Conservation (phyloP, 1,140 invertebrate species). For the Ladona fulva region DNA sequence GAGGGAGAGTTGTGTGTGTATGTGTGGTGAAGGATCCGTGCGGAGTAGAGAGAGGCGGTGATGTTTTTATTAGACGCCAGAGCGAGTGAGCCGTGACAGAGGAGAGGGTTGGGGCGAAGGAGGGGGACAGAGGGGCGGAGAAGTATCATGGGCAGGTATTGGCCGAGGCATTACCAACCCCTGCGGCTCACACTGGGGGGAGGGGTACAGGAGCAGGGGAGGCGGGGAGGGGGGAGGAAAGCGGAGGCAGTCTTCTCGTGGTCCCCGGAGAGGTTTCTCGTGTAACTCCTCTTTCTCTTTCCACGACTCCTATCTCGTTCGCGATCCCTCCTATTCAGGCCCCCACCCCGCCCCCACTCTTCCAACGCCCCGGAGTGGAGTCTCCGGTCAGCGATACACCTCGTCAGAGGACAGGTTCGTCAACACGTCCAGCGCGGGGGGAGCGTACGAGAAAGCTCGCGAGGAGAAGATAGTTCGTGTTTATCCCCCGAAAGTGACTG, state of each 20-base stretch:
- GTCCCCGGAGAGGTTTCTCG: background rate
- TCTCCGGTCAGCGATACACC: background rate
- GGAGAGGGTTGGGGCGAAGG: background rate
- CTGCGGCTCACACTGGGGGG: background rate
- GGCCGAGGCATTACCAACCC: constrained; percentile 5
- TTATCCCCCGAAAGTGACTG: background rate
- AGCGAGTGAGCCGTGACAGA: background rate
- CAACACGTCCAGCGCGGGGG: background rate
- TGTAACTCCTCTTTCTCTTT: background rate
- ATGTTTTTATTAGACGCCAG: constrained; percentile 6
- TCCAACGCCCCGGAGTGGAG: background rate
- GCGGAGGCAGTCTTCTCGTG: background rate
- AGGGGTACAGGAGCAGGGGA: background rate
- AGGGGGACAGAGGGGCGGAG: background rate
- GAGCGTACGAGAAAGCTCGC: background rate
- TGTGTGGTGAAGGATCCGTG: background rate
- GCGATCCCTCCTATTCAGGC: background rate
- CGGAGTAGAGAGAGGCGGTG: background rate
- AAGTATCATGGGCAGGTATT: constrained; percentile 1
- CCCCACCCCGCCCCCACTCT: background rate
- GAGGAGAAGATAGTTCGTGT: background rate
- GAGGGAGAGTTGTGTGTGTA: background rate
- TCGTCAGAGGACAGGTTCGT: background rate
- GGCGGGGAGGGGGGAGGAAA: background rate
- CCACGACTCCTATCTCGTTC: background rate